Evolutionary conservation across 2,888 invertebrate species (phyloP).

Genomic region (Lochmaea capreae): DNA sequence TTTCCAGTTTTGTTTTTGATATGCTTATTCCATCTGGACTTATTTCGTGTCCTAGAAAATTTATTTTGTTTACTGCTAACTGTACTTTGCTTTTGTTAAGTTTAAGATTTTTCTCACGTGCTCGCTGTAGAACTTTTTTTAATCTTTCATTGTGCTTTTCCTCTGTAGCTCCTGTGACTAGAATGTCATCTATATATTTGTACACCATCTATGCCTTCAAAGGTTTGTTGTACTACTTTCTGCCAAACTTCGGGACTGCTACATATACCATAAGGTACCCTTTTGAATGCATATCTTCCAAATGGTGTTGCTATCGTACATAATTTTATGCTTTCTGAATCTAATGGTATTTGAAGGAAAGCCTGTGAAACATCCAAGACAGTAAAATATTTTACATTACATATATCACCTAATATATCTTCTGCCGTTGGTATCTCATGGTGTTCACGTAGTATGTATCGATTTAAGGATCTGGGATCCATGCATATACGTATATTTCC

Average conservation of each 20-base stretch:
- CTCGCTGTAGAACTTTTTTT: neutral
- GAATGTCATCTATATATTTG: conserved; percentile 5
- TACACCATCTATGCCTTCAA: neutral
- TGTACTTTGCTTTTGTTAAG: conserved; percentile 8
- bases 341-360: conserved; percentile 11
- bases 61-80: neutral
- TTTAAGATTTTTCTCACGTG: conserved; percentile 2
- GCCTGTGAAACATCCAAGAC: neutral
- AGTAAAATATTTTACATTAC: conserved; percentile 2
- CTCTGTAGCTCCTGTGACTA: neutral
- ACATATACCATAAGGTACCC: conserved; percentile 9
- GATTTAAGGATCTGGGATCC: conserved; percentile 8
- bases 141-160: conserved; percentile 11
- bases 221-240: conserved; percentile 3
- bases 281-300: conserved; percentile 1
- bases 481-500: neutral
- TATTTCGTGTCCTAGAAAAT: no score
- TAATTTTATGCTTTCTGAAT: neutral
- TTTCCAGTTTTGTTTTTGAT: conserved; percentile 15
- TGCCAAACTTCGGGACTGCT: conserved; percentile 5
- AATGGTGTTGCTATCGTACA: conserved; percentile 12
- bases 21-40: neutral
- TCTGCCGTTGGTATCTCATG: conserved; percentile 3
- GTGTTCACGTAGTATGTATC: neutral
- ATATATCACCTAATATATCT: neutral